Conservation (phyloP, 1,140 invertebrate genomes). For the Apis dorsata region DNA sequence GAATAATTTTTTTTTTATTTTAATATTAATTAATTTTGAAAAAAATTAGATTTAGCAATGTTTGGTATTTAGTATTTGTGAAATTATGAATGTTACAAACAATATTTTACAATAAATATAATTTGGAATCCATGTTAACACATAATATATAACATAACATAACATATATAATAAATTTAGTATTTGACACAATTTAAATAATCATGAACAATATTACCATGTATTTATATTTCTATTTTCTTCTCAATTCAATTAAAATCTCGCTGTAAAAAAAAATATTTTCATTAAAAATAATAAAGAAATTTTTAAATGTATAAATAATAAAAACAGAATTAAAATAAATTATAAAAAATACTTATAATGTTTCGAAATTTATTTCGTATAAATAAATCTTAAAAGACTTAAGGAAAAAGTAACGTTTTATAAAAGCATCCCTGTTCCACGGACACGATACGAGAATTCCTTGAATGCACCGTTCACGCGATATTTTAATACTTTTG, state of each 20-base stretch:
- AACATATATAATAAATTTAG: neutral
- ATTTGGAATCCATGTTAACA: neutral
- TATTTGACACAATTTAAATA: neutral
- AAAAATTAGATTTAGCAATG: neutral
- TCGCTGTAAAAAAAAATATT: too few species aligned
- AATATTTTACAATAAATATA: neutral
- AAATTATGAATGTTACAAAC: neutral
- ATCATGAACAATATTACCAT: too few species aligned
- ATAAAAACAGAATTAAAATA: neutral
- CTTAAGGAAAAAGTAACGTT: neutral
- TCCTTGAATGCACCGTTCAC: constrained; percentile 45
- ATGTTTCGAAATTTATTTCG: neutral
- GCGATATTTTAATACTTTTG: constrained; percentile 66
- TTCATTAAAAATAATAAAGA: too few species aligned
- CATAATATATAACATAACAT: neutral
- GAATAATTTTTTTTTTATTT: neutral
- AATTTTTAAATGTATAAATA: too few species aligned
- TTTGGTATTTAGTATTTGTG: neutral
- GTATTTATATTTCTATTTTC: too few species aligned
- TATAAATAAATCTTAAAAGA: neutral
- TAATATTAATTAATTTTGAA: neutral
- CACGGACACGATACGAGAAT: constrained; percentile 45
- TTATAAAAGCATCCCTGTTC: constrained; percentile 35
- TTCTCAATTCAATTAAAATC: too few species aligned
- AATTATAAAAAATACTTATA: neutral